Conservation (phyloP, 2,888 invertebrate genomes). For the Eurois occulta region DNA sequence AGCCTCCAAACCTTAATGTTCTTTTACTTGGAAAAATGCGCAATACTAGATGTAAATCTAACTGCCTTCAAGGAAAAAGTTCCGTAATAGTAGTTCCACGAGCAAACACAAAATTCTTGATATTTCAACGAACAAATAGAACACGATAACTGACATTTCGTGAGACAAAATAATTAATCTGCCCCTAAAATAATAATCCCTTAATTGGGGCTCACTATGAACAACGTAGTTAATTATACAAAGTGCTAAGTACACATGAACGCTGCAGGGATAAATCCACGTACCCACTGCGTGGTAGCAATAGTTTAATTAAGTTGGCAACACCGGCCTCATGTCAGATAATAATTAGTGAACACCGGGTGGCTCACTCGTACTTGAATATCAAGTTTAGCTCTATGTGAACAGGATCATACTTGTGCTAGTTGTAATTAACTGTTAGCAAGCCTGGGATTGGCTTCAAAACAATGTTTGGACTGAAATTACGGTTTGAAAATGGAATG, state of each 20-base stretch:
- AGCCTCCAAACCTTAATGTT: conserved; percentile 15
- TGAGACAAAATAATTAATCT: conserved; percentile 29
- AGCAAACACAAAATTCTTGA: conserved; percentile 3
- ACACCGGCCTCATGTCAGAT: conserved; percentile 62
- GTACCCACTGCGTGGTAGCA: conserved; percentile 28
- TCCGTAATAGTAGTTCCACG: not conserved
- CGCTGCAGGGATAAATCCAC: conserved; percentile 17
- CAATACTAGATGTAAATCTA: conserved; percentile 23
- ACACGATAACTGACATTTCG: conserved; percentile 5
- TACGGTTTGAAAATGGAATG: not conserved
- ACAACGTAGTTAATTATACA: conserved; percentile 43
- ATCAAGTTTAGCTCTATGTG: conserved; percentile 38
- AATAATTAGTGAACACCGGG: conserved; percentile 61
- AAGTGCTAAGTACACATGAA: conserved; percentile 32
- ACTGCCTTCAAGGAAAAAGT: conserved; percentile 27
- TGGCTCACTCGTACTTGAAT: conserved; percentile 39
- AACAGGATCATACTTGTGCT: conserved; percentile 20
- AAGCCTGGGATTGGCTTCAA: not conserved
- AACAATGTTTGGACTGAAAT: not conserved
- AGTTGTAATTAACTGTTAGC: conserved; percentile 39
- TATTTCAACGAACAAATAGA: not conserved
- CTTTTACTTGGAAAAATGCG: conserved; percentile 44
- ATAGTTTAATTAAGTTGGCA: conserved; percentile 68
- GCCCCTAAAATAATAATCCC: conserved; percentile 18
- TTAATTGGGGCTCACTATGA: conserved; percentile 21